phyloP scores from a whole-genome alignment of 2,888 invertebrate genomes.

The Plebejus argus region DNA sequence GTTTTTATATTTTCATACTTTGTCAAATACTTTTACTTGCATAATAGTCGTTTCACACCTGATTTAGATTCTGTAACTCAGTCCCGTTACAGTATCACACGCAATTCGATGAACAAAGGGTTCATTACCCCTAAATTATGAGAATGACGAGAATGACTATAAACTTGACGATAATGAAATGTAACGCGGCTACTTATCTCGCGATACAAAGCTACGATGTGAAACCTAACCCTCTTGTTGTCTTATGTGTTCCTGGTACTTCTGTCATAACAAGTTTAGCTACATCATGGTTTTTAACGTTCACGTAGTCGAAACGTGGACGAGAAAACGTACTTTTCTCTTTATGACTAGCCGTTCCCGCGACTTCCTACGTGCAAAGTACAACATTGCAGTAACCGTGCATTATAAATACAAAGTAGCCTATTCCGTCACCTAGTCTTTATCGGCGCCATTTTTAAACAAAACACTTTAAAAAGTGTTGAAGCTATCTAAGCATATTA shows the following conservation, averaged over 20 bases:
- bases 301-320: neutral
- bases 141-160: conserved; percentile 46
- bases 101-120: conserved; percentile 48
- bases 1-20: neutral
- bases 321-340: neutral
- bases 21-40: neutral
- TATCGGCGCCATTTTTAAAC: too few relatives aligned
- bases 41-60: conserved; percentile 14
- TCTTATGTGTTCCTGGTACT: conserved; percentile 23
- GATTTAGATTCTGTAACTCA: conserved; percentile 29
- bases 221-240: conserved; percentile 20
- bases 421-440: too few relatives aligned
- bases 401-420: too few relatives aligned
- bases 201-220: conserved; percentile 34
- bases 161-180: conserved; percentile 42
- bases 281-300: neutral
- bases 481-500: too few relatives aligned
- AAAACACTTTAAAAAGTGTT: too few relatives aligned
- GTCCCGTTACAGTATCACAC: conserved; percentile 48
- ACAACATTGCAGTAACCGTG: too few relatives aligned
- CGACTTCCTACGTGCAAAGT: too few relatives aligned
- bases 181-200: conserved; percentile 45
- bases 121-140: conserved; percentile 46
- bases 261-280: conserved; percentile 23
- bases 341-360: neutral